Evolutionary conservation across 2,113 vertebrate genomes (phyloP).

Genomic region (Hippoglossus stenolepis): DNA sequence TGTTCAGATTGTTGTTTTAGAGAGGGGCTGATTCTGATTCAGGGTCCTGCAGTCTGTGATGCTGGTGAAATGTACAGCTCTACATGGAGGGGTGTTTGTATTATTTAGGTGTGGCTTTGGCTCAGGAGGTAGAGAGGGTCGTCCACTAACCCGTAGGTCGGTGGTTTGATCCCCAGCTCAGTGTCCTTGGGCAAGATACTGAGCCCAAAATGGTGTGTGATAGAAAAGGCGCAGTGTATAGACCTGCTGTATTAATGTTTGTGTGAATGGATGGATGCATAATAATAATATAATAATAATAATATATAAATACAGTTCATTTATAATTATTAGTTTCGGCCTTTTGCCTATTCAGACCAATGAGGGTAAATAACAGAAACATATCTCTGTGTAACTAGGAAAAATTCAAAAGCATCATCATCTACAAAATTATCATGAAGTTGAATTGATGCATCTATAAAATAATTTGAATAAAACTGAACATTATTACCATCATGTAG

Average conservation of each 20-base stretch:
- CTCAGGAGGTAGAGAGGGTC: background rate
- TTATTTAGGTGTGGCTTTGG: background rate
- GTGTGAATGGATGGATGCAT: background rate
- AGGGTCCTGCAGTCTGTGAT: background rate
- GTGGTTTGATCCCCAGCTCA: background rate
- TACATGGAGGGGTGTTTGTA: background rate
- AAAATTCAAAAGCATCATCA: background rate
- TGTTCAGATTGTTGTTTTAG: background rate
- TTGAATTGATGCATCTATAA: background rate
- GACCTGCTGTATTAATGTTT: background rate
- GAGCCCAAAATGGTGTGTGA: background rate
- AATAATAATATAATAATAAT: no score
- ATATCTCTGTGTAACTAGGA: background rate
- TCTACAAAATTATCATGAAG: background rate
- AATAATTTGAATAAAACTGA: background rate
- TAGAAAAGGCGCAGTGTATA: background rate
- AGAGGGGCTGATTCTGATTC: background rate
- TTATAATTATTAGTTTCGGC: no score
- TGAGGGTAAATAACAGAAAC: background rate
- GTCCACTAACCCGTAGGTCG: background rate
- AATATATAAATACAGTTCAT: no score
- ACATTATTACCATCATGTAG: background rate
- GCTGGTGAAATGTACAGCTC: background rate
- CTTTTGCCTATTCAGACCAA: no score
- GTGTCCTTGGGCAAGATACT: background rate